These are phyloP conservation scores for Sula dactylatra DNA, from an alignment of 2,113 vertebrate genomes.

Conservation along the genomic window DNA sequence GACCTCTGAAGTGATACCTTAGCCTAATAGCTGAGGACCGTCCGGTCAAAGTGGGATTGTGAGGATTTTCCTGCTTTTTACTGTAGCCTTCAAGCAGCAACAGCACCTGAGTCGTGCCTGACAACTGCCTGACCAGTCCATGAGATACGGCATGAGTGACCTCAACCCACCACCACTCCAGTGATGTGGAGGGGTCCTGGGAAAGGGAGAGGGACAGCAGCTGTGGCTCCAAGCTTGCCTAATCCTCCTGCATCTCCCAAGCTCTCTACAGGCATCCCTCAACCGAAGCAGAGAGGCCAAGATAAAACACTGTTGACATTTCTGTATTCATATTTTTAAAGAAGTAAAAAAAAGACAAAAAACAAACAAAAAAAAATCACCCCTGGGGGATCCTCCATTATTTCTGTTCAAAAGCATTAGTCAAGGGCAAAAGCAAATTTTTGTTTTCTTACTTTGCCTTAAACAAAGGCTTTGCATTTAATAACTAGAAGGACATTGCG, in stretches of 20 bases:
- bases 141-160: background rate
- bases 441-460: background rate
- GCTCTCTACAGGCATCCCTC: background rate
- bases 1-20: background rate
- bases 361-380: no score
- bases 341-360: background rate
- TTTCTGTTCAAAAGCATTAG: background rate
- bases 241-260: background rate
- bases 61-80: background rate
- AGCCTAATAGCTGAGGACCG: background rate
- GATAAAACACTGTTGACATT: background rate
- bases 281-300: background rate
- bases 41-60: background rate
- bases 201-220: background rate
- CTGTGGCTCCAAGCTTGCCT: background rate
- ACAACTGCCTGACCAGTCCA: background rate
- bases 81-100: background rate
- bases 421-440: background rate
- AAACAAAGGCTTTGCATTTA: slow-evolving; percentile 14
- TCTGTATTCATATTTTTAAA: background rate
- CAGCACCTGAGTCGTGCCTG: background rate
- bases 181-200: background rate
- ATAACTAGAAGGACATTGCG: slow-evolving; percentile 36
- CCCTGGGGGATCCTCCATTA: background rate
- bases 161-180: accelerated